Percentiles rank a stretch among this genome's conserved stretches.
phyloP scores from a whole-genome alignment of 2,888 invertebrate species.

The Cynaeus angustus region DNA sequence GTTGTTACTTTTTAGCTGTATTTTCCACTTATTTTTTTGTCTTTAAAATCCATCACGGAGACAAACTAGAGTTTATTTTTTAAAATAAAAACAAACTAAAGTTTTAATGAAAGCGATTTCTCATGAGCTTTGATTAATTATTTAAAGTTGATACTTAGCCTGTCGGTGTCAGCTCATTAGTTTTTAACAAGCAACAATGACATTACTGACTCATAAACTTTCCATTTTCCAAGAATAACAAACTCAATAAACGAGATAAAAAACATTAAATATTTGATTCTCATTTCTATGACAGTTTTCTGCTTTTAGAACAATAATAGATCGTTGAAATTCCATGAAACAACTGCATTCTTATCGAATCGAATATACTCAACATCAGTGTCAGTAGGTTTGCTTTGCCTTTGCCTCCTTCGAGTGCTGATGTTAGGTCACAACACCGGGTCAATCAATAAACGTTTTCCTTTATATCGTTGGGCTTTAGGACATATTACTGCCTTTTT shows the following conservation, averaged over 20 bases:
- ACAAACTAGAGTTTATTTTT: neutral
- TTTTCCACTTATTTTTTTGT: too few relatives aligned
- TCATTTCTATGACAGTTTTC: too few relatives aligned
- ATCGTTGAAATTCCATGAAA: neutral
- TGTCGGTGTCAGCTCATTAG: neutral
- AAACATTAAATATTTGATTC: too few relatives aligned
- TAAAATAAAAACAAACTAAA: neutral
- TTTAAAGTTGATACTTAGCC: neutral
- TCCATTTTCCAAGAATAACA: neutral
- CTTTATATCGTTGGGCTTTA: constrained; percentile 33
- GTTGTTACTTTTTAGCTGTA: too few relatives aligned
- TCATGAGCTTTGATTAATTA: neutral
- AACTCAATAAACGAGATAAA: too few relatives aligned
- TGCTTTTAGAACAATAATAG: too few relatives aligned
- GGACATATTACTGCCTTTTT: constrained; percentile 26
- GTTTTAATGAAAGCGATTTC: neutral
- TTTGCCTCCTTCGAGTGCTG: constrained; percentile 31
- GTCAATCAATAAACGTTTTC: constrained; percentile 41
- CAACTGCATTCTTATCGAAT: constrained; percentile 21
- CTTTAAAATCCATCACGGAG: too few relatives aligned
- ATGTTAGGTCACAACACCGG: constrained; percentile 39
- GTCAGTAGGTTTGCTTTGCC: constrained; percentile 33
- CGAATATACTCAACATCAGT: constrained; percentile 30
- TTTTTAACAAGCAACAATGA: constrained; percentile 4
- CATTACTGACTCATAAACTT: neutral